Evolutionary conservation across 2,888 invertebrate species (phyloP), one percentile per base, ranked within the genome.

Genomic region (Monoplex corrugatus): DNA sequence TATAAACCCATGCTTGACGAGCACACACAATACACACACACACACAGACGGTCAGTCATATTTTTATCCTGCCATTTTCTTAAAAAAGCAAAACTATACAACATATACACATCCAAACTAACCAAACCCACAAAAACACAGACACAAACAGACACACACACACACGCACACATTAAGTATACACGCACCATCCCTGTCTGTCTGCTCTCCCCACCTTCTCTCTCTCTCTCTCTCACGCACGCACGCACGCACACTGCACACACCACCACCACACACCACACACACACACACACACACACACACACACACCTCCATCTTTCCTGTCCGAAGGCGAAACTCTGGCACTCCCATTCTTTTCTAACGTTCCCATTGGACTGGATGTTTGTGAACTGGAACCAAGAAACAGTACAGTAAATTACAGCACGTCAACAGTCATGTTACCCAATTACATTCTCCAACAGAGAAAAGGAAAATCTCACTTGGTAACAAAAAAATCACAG

Each of bases 261-360:
- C 45, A n/a, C n/a, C n/a, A n/a, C n/a, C n/a, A n/a, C n/a, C n/a
- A n/a, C 32, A 45, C 83, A 44, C 83, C 83, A 83, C n/a, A n/a
- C 45, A 83, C 45, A 45, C n/a, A 83, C 45, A 83, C 83, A 45
- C n/a, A 45, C 44, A 45, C 35, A 78, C 38, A 2, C 28, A 6
- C 13, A 45, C 44, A 80, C 82, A 40, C 82, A 92, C 92, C 92
- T 90, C 91, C 91, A 57, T 89, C 91, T 88, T 89, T 88, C 83
- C 88, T 89, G 19, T 91, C 91, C 50, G 91, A 91, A 28, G 93
- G 93, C 19, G 92, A 92, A n/a, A 86, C 75, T 23, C 91, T 84
- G 57, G 89, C 88, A 89, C 88, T 91, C n/a, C 87, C 91, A 44
- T 72, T 75, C 28, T 83, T 91, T 45, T 91, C 91, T 63, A 90